Evolutionary conservation across 2,888 invertebrate genomes (phyloP), one percentile per base, ranked within the genome.

Genomic region (Pharmacophagus antenor): DNA sequence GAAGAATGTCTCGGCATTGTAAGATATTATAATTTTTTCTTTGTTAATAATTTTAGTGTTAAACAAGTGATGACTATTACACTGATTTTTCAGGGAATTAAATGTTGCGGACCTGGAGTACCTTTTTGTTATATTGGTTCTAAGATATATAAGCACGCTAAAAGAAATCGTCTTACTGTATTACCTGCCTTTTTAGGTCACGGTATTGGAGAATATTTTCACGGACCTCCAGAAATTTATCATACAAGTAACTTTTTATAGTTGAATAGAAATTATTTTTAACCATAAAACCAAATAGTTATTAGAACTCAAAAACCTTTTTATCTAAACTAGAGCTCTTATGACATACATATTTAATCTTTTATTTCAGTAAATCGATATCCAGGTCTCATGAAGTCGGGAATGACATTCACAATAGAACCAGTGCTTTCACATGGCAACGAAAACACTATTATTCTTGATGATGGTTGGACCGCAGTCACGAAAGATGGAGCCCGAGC

Each of bases 401-500:
- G 97, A n/a, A 98, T 98, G 96, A 96, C 96, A 0, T 98, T 99
- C 75, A 99, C 98, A 0, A 96, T 99, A 71, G 98, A 99, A 76
- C 99, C 99, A 10, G 94, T 95, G 8, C 74, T 99, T 17, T 93
- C 95, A 1, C 95, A 96, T 68, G 98, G 98, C 0, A 85, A 83
- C 0, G 90, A 91, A 46, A 88, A 94, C 58, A 91, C 96, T 1
- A 91, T 93, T 22, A 90, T 96, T 62, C 90, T 96, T 17, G 94
- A 95, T 55, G 99, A 99, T 79, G 95, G 95, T 0, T 99, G 99
- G 99, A 98, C 99, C 0, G 95, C 96, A 0, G 92, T 96, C 0
- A 97, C 97, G 0, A 82, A 92, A 21, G 98, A 99, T 74, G 91
- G 93, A 64, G 93, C 96, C 0, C 91, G 98, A 68, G 94, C 96